Conservation (phyloP, 2,113 vertebrate species). For the Cyprinodon brontotheroides region DNA sequence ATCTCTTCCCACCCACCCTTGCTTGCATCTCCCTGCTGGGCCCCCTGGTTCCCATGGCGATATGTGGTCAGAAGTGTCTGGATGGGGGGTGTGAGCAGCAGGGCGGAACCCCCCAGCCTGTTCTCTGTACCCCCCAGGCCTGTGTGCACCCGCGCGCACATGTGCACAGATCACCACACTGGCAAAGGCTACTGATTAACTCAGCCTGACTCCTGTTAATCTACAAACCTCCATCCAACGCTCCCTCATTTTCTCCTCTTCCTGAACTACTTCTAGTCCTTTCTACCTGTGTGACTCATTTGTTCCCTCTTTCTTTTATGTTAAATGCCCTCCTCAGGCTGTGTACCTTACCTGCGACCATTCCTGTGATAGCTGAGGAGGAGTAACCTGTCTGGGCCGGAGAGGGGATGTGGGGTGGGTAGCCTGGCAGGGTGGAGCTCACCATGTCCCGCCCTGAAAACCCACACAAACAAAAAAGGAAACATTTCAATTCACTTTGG, state of each 20-base stretch:
- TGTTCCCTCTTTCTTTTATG: neutral
- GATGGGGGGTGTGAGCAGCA: constrained; percentile 74
- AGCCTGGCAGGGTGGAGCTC: constrained; percentile 89
- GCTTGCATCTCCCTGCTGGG: constrained; percentile 65
- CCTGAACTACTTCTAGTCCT: neutral
- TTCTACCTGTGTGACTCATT: constrained; percentile 4
- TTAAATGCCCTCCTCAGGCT: neutral
- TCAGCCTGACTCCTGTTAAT: constrained; percentile 74
- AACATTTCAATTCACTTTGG: neutral
- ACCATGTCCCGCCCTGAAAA: constrained; percentile 88
- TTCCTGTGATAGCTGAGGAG: constrained; percentile 89
- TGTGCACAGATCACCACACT: constrained; percentile 59
- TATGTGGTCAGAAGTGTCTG: constrained; percentile 78
- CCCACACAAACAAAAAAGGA: constrained; percentile 23
- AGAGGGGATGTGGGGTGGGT: constrained; percentile 90
- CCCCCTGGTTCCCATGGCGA: constrained; percentile 81
- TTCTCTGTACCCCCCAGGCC: constrained; percentile 72
- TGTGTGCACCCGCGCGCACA: constrained; percentile 35
- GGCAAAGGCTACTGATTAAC: constrained; percentile 79
- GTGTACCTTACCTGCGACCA: constrained; percentile 87
- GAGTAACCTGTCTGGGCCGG: constrained; percentile 86
- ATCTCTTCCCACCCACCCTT: constrained; percentile 53
- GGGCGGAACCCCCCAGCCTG: constrained; percentile 79
- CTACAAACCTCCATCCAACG: constrained; percentile 57
- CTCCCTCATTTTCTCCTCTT: constrained; percentile 12